phyloP scores from a whole-genome alignment of 2,113 vertebrate species.

The Trogon melanurus region DNA sequence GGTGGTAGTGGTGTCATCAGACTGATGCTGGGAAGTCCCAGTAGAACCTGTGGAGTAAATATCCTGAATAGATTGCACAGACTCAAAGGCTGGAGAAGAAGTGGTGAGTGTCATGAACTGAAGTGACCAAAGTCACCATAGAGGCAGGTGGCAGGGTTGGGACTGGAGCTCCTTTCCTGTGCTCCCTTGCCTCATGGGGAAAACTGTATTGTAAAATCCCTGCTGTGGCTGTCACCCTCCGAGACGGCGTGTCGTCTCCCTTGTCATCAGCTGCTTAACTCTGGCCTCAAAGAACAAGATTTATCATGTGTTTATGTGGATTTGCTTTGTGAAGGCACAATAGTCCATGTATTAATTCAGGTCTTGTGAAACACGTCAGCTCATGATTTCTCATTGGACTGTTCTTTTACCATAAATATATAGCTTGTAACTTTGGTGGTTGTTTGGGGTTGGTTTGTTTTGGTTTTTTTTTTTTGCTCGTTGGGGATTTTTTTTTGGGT shows the following conservation, averaged over 20 bases:
- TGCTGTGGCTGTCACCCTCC: neutral
- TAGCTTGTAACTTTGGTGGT: neutral
- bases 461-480: neutral
- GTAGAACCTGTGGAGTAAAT: neutral
- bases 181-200: neutral
- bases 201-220: neutral
- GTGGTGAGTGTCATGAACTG: neutral
- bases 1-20: neutral
- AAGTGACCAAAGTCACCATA: neutral
- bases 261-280: neutral
- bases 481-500: neutral
- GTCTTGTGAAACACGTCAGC: neutral
- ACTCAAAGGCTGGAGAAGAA: neutral
- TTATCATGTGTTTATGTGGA: neutral
- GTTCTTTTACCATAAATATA: neutral
- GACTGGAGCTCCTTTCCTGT: neutral
- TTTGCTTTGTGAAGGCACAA: neutral
- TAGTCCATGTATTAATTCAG: neutral
- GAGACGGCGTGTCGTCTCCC: rapidly evolving
- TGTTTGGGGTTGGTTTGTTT: too few relatives aligned
- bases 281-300: neutral
- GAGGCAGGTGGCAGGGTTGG: neutral
- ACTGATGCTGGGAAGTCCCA: neutral
- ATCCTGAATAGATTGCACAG: neutral
- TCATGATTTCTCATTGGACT: neutral